Evolutionary conservation across 2,888 invertebrate species (phyloP), one percentile per base, ranked within the genome.

Genomic region (Apodemia mormo): DNA sequence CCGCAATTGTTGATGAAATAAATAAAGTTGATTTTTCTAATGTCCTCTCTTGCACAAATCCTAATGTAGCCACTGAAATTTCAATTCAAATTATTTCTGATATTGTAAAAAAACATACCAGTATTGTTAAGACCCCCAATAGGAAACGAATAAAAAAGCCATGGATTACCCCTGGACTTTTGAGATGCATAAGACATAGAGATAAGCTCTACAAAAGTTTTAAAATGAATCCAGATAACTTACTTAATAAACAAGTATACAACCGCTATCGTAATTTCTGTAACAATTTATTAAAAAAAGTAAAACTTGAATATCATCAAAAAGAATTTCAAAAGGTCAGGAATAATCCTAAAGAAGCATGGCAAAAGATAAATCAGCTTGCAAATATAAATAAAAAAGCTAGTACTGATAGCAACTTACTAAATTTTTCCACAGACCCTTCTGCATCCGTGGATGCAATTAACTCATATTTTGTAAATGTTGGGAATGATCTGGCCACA

Each of bases 221-320:
- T 29, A 56, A 56, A 56, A 56, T 56, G 56, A 22, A 22, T n/a
- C 22, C 56, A 7, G 56, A 56, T 56, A 56, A 56, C 56, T 56
- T 29, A n/a, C 7, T 54, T 3, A 54, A 4, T 54, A n/a, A 45
- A 56, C 7, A 8, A 22, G 9, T 56, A 6, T 56, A 29, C 29
- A 29, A 22, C n/a, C 56, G 56, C 22, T 56, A 56, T 56, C 22
- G 56, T 2, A 56, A 29, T 9, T 56, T 56, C 29, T 22, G 22
- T 22, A 22, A 22, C 22, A 22, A 22, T 22, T 22, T 22, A 22
- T 22, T 22, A 22, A 22, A 56, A 56, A 6, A 56, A 5, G 54
- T 56, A 14, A 56, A 56, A 56, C 54, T 2, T 2, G 54, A 56
- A 56, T 22, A 56, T 29, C 22, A 56, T 6, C 54, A 56, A 56